A percentile compares a stretch with the other conserved stretches of the same genome.
Conservation (phyloP, 1,140 invertebrate genomes). For the Aporrectodea caliginosa region DNA sequence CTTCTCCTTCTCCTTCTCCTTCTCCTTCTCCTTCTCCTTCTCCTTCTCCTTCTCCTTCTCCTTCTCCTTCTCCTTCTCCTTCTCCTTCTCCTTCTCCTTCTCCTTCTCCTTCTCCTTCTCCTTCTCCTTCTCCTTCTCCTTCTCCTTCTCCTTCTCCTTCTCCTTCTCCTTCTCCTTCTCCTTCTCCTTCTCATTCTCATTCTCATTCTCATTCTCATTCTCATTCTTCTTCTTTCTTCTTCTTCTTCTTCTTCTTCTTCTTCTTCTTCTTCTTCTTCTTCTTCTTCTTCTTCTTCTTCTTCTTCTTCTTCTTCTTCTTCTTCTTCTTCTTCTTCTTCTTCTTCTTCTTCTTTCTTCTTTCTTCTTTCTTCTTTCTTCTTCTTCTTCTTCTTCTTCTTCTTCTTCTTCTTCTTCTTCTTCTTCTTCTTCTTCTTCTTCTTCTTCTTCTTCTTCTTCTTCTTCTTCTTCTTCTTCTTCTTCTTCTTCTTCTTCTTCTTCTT, state of each 20-base stretch:
- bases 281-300: conserved; percentile 14
- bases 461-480: neutral
- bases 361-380: neutral
- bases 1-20: conserved; percentile 11
- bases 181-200: too few species aligned
- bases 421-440: conserved; percentile 16
- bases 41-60: neutral
- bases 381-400: conserved; percentile 16
- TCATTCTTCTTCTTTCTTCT: neutral
- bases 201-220: too few species aligned
- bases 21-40: neutral
- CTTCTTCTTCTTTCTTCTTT: neutral
- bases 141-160: neutral
- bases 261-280: conserved; percentile 14
- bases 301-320: neutral
- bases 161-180: conserved; percentile 8
- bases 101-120: neutral
- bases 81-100: neutral
- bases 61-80: neutral
- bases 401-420: conserved; percentile 8
- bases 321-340: neutral
- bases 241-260: neutral
- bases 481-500: neutral
- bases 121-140: neutral
- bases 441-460: conserved; percentile 12